Evolutionary conservation across 2,888 invertebrate genomes (phyloP).

Genomic region (Calliopum simillimum): DNA sequence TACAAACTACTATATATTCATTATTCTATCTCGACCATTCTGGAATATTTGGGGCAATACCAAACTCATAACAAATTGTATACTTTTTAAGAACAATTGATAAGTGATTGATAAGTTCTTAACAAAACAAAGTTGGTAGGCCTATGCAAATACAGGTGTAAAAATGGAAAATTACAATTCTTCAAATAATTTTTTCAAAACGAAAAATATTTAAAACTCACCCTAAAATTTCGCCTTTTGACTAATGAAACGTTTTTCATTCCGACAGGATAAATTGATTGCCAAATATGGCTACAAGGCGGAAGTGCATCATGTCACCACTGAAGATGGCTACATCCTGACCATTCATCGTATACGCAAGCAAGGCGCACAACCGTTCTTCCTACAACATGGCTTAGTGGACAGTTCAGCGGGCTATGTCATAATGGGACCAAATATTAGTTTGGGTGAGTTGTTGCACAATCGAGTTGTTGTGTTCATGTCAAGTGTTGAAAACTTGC

Average conservation of each 20-base stretch:
- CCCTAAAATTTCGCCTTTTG: conserved; percentile 1
- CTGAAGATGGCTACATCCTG: conserved; percentile 83
- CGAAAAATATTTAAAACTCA: not conserved
- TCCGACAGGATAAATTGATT: conserved; percentile 68
- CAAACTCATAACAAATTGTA: too few relatives aligned
- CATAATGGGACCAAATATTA: conserved; percentile 75
- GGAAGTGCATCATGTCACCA: conserved; percentile 75
- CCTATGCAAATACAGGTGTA: too few relatives aligned
- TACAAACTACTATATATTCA: too few relatives aligned
- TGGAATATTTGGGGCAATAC: too few relatives aligned
- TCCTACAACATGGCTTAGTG: conserved; percentile 79
- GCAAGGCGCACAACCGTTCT: conserved; percentile 71
- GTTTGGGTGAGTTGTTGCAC: conserved; percentile 64
- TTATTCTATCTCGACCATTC: too few relatives aligned
- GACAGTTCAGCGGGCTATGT: conserved; percentile 82
- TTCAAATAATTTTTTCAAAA: not conserved
- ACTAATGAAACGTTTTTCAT: conserved; percentile 1
- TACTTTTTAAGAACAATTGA: too few relatives aligned
- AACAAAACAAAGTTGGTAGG: too few relatives aligned
- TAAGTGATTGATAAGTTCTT: too few relatives aligned
- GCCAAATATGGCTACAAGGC: conserved; percentile 74
- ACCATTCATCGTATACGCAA: conserved; percentile 78
- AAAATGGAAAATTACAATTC: too few relatives aligned
- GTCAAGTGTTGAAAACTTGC: conserved; percentile 20
- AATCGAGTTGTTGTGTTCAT: not conserved